phyloP scores from a whole-genome alignment of 1,140 invertebrate genomes.

The Nylanderia fulva region DNA sequence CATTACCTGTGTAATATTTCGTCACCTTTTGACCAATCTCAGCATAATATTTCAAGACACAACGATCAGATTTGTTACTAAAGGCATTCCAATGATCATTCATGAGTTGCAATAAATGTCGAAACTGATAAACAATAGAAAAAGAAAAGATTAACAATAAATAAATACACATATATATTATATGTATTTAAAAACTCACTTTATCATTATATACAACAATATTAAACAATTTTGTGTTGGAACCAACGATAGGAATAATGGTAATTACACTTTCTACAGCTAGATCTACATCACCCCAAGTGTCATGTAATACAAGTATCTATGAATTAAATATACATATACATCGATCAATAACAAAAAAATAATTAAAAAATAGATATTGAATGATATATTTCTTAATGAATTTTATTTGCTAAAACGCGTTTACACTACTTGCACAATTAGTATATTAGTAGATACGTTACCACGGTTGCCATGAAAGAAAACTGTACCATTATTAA shows the following conservation, averaged over 20 bases:
- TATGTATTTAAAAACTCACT: constrained; percentile 12
- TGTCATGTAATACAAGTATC: constrained; percentile 1
- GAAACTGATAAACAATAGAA: neutral
- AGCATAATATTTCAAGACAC: constrained; percentile 19
- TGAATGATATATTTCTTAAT: neutral
- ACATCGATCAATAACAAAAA: neutral
- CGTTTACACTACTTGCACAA: neutral
- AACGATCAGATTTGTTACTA: neutral
- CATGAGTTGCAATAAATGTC: constrained; percentile 11
- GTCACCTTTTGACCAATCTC: constrained; percentile 17
- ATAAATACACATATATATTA: neutral
- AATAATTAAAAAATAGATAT: neutral
- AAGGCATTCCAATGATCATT: constrained; percentile 7
- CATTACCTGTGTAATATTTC: constrained; percentile 13
- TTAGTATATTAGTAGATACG: neutral
- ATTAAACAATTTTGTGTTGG: constrained; percentile 11
- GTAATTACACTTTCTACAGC: neutral
- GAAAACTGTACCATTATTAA: neutral
- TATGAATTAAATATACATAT: neutral
- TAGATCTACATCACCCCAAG: constrained; percentile 11
- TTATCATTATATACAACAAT: constrained; percentile 22
- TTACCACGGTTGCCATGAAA: neutral
- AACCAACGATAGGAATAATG: neutral
- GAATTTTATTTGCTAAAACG: neutral
- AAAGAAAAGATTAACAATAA: neutral